Base-by-base conservation (phyloP, 2,797 vertebrate genomes). In the Philypnodon macrostomus region DNA sequence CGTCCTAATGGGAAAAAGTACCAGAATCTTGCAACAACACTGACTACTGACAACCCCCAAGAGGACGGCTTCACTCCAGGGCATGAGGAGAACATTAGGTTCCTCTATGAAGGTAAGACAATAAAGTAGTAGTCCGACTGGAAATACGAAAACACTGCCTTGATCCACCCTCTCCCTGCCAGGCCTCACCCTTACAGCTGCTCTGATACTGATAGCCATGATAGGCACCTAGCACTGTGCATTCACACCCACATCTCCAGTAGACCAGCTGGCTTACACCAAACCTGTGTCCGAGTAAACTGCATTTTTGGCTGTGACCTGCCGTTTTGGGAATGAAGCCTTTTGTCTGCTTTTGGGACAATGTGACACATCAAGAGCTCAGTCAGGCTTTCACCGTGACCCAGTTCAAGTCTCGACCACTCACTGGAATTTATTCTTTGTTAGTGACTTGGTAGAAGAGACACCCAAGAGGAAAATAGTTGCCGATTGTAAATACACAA, bases 51-150 rank as follows among this genome's bases (percentile, higher is more conserved):
- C 1, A 63, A 55, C 32, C 71, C 61, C 14, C 79, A 78, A 0
- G 85, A 90, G 3, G 95, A 96, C 70, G 82, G 79, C 46, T 94
- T 93, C 73, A 94, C 93, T 0, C 53, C 87, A 1, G 91, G 92
- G 1, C 96, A 98, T 0, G 90, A 96, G 75, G 94, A 98, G 60
- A 97, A 97, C 0, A 95, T 98, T 35, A 90, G 88, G 41, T 98
- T 98, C 53, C 72, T 95, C 18, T 90, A 90, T 0, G 91, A 93
- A 78, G 93, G 96, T 97, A 77, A 89, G 85, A 10, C 31, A 27
- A 12, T 21, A 1, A 38, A 6, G 6, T 21, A 31, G 16, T 2
- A 3, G 9, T 19, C 23, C 1, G 46, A 38, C 50, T 58, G 38
- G 58, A 47, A 63, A 42, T 17, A 12, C 3, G 1, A 31, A 44